Conservation (phyloP, 2,113 vertebrate genomes). For the Phainopepla nitens region DNA sequence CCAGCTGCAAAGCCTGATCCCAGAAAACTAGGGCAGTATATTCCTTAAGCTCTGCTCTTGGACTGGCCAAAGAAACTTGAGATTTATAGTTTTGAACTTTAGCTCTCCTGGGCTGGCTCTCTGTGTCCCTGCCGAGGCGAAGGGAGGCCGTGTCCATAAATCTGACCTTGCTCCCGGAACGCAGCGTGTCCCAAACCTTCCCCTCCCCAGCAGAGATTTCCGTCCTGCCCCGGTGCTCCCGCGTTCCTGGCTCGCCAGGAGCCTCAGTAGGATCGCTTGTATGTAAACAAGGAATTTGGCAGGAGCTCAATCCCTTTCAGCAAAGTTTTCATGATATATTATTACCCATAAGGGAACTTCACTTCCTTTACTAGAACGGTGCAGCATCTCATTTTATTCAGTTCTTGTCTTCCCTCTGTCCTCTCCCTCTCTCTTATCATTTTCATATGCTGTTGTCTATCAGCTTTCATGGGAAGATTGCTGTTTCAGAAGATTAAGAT, state of each 20-base stretch:
- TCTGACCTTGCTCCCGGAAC: background rate
- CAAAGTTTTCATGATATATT: background rate
- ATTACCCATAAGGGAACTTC: conserved; percentile 45
- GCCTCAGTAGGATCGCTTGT: background rate
- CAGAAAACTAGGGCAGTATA: conserved; percentile 20
- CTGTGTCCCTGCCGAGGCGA: conserved; percentile 36
- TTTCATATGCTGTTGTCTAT: conserved; percentile 58
- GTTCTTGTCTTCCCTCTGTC: conserved; percentile 23
- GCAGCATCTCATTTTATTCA: conserved; percentile 39
- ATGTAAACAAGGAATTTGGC: conserved; percentile 52
- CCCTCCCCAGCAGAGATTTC: background rate
- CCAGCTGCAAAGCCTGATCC: conserved; percentile 19
- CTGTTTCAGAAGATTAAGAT: conserved; percentile 67
- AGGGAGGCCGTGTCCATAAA: conserved; percentile 9
- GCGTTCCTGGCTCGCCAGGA: background rate
- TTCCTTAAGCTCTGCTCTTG: background rate
- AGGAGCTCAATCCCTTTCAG: conserved; percentile 13
- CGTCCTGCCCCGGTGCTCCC: background rate
- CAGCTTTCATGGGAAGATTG: conserved; percentile 62
- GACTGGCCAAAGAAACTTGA: conserved; percentile 31
- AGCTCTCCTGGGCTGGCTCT: background rate
- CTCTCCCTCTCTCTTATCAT: conserved; percentile 13
- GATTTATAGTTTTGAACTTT: conserved; percentile 60
- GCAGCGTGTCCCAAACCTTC: background rate
- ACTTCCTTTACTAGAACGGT: conserved; percentile 25